These are phyloP conservation scores for Phyllopteryx taeniolatus DNA, from an alignment of 2,113 vertebrate species.

Conservation along the genomic window DNA sequence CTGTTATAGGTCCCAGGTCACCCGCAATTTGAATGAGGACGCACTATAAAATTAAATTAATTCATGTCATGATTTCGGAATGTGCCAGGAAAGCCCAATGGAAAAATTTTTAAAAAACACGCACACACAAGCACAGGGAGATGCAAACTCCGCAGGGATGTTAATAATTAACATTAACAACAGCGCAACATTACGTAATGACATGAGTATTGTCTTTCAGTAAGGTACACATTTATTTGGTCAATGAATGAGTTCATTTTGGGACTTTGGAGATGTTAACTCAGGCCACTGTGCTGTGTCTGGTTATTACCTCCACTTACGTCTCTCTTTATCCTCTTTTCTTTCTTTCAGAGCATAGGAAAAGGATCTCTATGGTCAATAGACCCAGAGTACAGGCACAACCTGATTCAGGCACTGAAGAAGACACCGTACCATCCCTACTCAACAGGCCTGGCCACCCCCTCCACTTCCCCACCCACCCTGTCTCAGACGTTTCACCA, in stretches of 20 bases:
- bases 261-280: constrained; percentile 24
- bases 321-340: constrained; percentile 23
- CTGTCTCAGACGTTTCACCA: constrained; percentile 92
- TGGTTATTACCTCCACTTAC: constrained; percentile 23
- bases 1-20: no score
- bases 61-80: neutral
- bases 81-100: neutral
- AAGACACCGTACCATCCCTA: constrained; percentile 98
- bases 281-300: constrained; percentile 25
- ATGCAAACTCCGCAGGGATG: neutral
- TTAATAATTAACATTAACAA: neutral
- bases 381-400: constrained; percentile 98
- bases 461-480: constrained; percentile 77
- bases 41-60: no score
- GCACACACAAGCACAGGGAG: neutral
- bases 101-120: neutral
- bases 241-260: constrained; percentile 40
- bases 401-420: constrained; percentile 99
- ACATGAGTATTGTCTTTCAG: constrained; percentile 18
- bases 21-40: no score
- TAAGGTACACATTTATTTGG: constrained; percentile 21
- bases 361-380: constrained; percentile 99
- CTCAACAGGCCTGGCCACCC: constrained; percentile 85
- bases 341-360: constrained; percentile 88
- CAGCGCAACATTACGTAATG: constrained; percentile 2